Evolutionary conservation across 2,113 vertebrate genomes (phyloP), one percentile per base, ranked within the genome.

Genomic region (human): DNA sequence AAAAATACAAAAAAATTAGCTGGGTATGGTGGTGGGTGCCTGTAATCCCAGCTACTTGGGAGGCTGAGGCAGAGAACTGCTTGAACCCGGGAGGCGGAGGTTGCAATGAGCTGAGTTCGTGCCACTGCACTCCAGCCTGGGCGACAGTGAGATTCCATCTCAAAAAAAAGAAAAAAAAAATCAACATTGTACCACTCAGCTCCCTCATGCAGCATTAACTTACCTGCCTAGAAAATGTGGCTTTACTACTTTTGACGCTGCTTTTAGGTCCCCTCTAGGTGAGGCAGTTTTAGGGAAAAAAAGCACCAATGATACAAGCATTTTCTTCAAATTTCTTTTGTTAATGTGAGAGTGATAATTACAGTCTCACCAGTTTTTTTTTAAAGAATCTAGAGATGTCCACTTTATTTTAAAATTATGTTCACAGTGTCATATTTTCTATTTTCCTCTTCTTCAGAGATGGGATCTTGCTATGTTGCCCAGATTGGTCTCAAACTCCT

Each of bases 351-450:
- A 89, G 66, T 20, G 52, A 95, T 94, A 35, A 90, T 57, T 48
- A 50, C 6, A 55, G 13, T 68, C 93, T 91, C 17, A 57, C 45
- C 25, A n/a, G 55, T 27, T 57, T 83, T 57, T 83, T 96, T 97
- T 93, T 94, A 82, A 84, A 73, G 14, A 89, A 85, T 18, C 66
- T 48, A 64, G 73, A 86, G 66, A 70, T 93, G 84, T 25, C 87
- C 72, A 59, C 8, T 97, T 96, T 43, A 75, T 27, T 98, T 98
- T 95, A 3, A 97, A 97, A 89, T 84, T 10, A 5, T 20, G 0
- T 12, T 86, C 18, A 80, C 48, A 3, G 96, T 14, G 2, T 40
- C 89, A 85, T 64, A 61, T 93, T 94, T 94, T 64, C 61, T 64
- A 5, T 30, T 64, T 64, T 32, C 27, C 61, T 64, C 30, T 64